Evolutionary conservation across 2,888 invertebrate species (phyloP), one percentile per base, ranked within the genome.

Genomic region (Harmothoe impar): DNA sequence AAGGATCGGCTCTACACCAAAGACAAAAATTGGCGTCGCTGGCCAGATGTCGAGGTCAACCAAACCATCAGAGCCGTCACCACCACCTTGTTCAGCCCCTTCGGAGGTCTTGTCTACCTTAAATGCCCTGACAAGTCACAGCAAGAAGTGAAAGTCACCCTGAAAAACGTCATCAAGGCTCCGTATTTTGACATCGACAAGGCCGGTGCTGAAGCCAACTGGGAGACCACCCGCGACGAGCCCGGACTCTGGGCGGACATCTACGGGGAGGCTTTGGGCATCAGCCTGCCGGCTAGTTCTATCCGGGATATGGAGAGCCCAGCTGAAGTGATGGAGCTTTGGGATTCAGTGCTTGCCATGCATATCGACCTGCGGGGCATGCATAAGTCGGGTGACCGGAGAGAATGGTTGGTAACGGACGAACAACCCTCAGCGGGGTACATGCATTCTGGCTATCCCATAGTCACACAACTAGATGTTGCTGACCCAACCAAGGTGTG

Each of bases 381-480:
- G 15, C 25, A 54, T 33, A 35, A n/a, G 35, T 29, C 29, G 12
- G 7, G 20, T n/a, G 68, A 33, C 3, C 15, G 89, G 31, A 43
- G 89, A n/a, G 90, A 91, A 89, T 93, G 92, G 92, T 35, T 93
- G 0, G 92, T 93, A 20, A 43, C 91, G 12, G 93, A 93, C 78
- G 90, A 90, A 29, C 93, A 93, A 54, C 92, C 92, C 10, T 62
- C 62, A 33, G 89, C 89, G 25, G 93, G 92, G 17, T 93, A 92
- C 90, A 93, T 93, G 91, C 94, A 94, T 78, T 51, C 92, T 20
- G 94, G 93, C 20, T 93, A 93, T 90, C 94, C 93, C n/a, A 93
- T 94, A 25, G 92, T 93, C 54, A 92, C 93, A 17, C 92, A 92
- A 54, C 29, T 93, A 56, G 93, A 93, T 85, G 92, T 91, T 29